Base-by-base conservation (phyloP, 2,797 vertebrate species). In the Iguana delicatissima region DNA sequence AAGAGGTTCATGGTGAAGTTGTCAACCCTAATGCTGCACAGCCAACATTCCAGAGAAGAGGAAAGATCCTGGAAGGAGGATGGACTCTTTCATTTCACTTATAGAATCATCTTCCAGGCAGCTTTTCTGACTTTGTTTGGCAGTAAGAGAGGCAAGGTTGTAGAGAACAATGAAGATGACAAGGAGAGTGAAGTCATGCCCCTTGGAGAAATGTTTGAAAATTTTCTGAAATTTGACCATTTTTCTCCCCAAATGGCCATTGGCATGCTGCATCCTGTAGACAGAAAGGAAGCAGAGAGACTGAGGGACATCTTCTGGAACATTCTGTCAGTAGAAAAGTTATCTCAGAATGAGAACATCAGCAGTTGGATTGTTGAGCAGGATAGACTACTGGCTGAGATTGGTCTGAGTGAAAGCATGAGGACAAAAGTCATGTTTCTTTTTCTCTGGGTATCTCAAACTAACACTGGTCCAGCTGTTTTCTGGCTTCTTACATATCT, bases 71-170 rank as follows among this genome's bases (percentile, higher is more conserved):
- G 67, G 67, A 29, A 69, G 29, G 29, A 69, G 67, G 67, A 97
- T 0, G 96, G 92, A 22, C 97, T 99, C 52, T 99, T 99, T 90
- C 86, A 95, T 64, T 99, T 98, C 96, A 97, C 98, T 95, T 99
- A 99, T 95, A 98, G 97, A 77, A 95, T 97, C 0, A 92, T 99
- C 87, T 99, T 99, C 92, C 97, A 98, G 57, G 98, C 98, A 0
- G 98, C 98, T 0, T 99, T 98, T 94, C 95, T 99, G 88, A 96
- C 98, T 38, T 92, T 99, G 50, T 99, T 97, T 0, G 98, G 98
- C 14, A 98, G 97, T 0, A 94, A 97, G 87, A 80, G 96, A 0
- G 6, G 76, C 13, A 92, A 42, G 13, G 91, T 93, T 20, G 79
- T 90, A 20, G 96, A 32, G 1, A 87, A 69, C 32, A 83, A 90